Evolutionary conservation across 2,888 invertebrate species (phyloP).

Genomic region (Rapana venosa): DNA sequence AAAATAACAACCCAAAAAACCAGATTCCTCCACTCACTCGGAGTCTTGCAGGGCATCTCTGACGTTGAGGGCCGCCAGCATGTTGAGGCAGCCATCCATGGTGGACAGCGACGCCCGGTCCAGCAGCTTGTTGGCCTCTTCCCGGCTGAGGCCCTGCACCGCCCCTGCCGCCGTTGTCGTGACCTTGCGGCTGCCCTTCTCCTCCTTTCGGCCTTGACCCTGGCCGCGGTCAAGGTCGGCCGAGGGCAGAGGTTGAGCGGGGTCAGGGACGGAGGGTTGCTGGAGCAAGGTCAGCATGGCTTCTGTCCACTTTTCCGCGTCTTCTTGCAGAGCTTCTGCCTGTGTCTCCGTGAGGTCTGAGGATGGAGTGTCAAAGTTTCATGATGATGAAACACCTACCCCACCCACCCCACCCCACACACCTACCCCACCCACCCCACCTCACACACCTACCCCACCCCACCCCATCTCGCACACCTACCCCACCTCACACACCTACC

Average conservation of each 20-base stretch:
- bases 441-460: too few relatives aligned
- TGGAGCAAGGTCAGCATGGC: slow-evolving; percentile 47
- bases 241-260: neutral
- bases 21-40: slow-evolving; percentile 66
- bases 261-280: neutral
- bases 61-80: slow-evolving; percentile 70
- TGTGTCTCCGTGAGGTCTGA: slow-evolving; percentile 35
- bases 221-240: slow-evolving; percentile 15
- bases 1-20: neutral
- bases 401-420: too few relatives aligned
- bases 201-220: slow-evolving; percentile 16
- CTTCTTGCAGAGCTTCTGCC: slow-evolving; percentile 39
- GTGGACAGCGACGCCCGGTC: slow-evolving; percentile 63
- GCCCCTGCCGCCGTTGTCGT: neutral
- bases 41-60: slow-evolving; percentile 69
- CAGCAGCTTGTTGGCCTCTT: slow-evolving; percentile 56
- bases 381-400: too few relatives aligned
- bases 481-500: too few relatives aligned
- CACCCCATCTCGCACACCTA: too few relatives aligned
- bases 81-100: slow-evolving; percentile 71
- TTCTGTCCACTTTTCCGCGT: slow-evolving; percentile 50
- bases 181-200: neutral
- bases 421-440: too few relatives aligned
- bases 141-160: slow-evolving; percentile 24
- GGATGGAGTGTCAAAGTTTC: too few relatives aligned